Base-by-base conservation (phyloP, 1,140 invertebrate genomes). In the Tetranychus urticae region DNA sequence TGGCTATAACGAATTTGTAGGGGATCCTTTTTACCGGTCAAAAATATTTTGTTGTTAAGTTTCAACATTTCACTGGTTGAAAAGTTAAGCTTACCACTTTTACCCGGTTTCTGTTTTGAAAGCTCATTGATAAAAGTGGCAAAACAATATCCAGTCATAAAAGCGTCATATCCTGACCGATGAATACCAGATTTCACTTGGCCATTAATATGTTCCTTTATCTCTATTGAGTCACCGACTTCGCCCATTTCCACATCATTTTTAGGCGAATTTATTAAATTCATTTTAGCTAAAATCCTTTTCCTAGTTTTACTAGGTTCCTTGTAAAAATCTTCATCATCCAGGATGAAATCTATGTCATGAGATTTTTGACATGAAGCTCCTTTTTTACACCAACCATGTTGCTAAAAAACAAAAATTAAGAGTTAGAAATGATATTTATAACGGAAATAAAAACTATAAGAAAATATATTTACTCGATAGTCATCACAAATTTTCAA, bases 141-240 rank as follows among this genome's bases (percentile, higher is more conserved):
- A 61, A 76, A 69, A 37, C 68, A 68, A 59, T 69, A 75, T 3
- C 72, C 75, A 33, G 75, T 76, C 74, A 76, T 76, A 62, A 76
- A 76, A 10, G 75, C 73, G 68, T 76, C 75, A 67, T 70, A 73
- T 5, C 75, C 75, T 55, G 75, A 71, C 42, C 72, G 65, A 66
- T 76, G 75, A 37, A 68, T 66, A 14, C 65, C 61, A 3, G 8
- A 35, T 50, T 54, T 55, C 31, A 56, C 39, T 14, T 42, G 39
- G 10, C 39, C 39, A 42, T 45, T 35, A 39, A 37, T 42, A 35
- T 35, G 33, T 14, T 56, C 37, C 34, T 3, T 56, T 33, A 10
- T 2, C 14, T 56, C 37, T 35, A 1, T 12, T 36, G 34, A 35
- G 10, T 10, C 33, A 56, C 36, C 10, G 34, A 5, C 13, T 56